Evolutionary conservation across 2,888 invertebrate genomes (phyloP), one percentile per base, ranked within the genome.

Genomic region (Nephrotoma appendiculata): DNA sequence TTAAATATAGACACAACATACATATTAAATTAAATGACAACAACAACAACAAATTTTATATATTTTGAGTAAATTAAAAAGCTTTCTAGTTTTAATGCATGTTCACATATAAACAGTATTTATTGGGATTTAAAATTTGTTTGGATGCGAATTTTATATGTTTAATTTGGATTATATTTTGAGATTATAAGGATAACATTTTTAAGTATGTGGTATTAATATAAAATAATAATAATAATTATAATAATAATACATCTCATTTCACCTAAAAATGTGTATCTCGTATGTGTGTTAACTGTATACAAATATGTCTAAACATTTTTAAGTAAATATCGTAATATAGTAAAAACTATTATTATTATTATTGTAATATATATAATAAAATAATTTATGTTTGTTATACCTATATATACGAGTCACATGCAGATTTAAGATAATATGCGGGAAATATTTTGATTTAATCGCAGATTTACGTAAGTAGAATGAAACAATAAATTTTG

Each of bases 81-180:
- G 84, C 43, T 84, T 84, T 84, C 84, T 84, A 84, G 84, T 84
- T 44, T 71, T 85, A 85, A 85, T 85, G 85, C 85, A 85, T 85
- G 85, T 44, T 85, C 85, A 85, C 85, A 84, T 84, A 84, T 85
- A 85, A 85, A 85, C 44, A 85, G 85, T 85, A 85, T 85, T 85
- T 85, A 85, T 85, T 85, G 85, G 85, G 85, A 85, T 85, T 85
- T 85, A 85, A 85, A 85, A 44, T 85, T 85, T 85, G 85, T 85
- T 85, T 85, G 85, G 85, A 44, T 85, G 43, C 44, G 85, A 85
- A 85, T 85, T 85, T 85, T 85, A 85, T 85, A 19, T 85, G 85
- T 85, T 85, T 85, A 85, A 85, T 85, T 85, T 85, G 31, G 85
- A 44, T 44, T 85, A 44, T 44, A 44, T 42, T 44, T 42, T 85